phyloP scores from a whole-genome alignment of 2,113 vertebrate species.

The Brienomyrus longianalis region DNA sequence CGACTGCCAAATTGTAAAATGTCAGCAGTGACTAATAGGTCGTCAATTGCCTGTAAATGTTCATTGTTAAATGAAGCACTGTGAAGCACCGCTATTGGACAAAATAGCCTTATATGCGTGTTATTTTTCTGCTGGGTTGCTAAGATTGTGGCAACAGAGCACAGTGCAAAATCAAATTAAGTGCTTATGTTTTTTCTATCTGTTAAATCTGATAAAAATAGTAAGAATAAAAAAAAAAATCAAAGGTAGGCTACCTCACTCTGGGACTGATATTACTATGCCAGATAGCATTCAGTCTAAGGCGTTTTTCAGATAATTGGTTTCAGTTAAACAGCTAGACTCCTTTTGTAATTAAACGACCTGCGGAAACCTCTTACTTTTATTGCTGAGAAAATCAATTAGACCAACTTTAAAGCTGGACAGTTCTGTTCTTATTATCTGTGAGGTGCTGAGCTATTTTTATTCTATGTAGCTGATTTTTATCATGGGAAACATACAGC shows the following conservation, averaged over 20 bases:
- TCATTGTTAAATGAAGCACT: constrained; percentile 10
- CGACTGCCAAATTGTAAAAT: constrained; percentile 1
- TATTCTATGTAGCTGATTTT: not conserved
- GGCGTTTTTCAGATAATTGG: not conserved
- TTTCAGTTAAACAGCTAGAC: not conserved
- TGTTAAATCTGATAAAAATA: not conserved
- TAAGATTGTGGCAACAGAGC: not conserved
- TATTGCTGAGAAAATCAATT: not conserved
- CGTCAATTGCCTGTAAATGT: not conserved
- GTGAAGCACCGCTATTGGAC: not conserved
- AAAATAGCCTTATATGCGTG: not conserved
- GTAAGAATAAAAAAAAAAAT: not conserved
- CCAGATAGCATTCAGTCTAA: not conserved
- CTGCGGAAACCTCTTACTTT: not conserved
- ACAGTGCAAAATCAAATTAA: not conserved
- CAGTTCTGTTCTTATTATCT: not conserved
- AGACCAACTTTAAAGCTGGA: not conserved
- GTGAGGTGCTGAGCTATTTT: not conserved
- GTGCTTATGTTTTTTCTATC: not conserved
- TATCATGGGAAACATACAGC: not conserved
- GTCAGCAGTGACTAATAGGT: constrained; percentile 6
- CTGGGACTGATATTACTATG: not conserved
- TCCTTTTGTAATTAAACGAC: not conserved
- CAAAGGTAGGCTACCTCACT: not conserved
- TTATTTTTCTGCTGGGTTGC: not conserved